Conservation (phyloP, 2,888 invertebrate genomes). For the Drosophila nr. perissopoda region DNA sequence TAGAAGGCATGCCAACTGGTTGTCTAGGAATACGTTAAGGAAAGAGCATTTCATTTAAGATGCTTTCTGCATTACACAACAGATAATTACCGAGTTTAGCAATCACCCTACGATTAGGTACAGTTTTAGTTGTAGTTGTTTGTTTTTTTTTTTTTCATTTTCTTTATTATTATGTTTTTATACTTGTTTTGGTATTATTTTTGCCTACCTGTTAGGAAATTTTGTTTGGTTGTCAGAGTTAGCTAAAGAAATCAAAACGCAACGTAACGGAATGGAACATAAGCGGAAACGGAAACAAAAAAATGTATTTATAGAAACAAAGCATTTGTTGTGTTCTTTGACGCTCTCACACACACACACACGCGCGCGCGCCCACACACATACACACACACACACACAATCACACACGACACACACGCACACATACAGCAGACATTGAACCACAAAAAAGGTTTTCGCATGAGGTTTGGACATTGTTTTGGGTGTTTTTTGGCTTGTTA, state of each 20-base stretch:
- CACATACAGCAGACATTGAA: conserved; percentile 10
- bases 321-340: conserved; percentile 37
- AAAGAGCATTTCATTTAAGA: conserved; percentile 12
- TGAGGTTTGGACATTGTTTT: background rate
- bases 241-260: conserved; percentile 53
- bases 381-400: conserved; percentile 1
- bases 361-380: conserved; percentile 9
- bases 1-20: background rate
- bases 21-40: conserved; percentile 2
- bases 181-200: conserved; percentile 9
- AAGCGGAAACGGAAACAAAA: conserved; percentile 56
- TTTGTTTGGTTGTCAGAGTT: conserved; percentile 41
- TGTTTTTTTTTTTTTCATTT: conserved; percentile 4
- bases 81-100: conserved; percentile 42
- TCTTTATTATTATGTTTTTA: conserved; percentile 1
- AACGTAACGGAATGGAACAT: conserved; percentile 54
- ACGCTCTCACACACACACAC: conserved; percentile 16
- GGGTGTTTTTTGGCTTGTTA: background rate
- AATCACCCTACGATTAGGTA: conserved; percentile 53
- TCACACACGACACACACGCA: background rate
- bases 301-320: conserved; percentile 38
- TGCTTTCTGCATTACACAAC: conserved; percentile 9
- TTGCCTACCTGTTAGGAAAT: conserved; percentile 59
- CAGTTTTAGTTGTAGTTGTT: conserved; percentile 27
- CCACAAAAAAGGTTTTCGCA: conserved; percentile 18